These are phyloP conservation scores for Nannoperca australis DNA, from an alignment of 2,797 vertebrate genomes.

Conservation along the genomic window DNA sequence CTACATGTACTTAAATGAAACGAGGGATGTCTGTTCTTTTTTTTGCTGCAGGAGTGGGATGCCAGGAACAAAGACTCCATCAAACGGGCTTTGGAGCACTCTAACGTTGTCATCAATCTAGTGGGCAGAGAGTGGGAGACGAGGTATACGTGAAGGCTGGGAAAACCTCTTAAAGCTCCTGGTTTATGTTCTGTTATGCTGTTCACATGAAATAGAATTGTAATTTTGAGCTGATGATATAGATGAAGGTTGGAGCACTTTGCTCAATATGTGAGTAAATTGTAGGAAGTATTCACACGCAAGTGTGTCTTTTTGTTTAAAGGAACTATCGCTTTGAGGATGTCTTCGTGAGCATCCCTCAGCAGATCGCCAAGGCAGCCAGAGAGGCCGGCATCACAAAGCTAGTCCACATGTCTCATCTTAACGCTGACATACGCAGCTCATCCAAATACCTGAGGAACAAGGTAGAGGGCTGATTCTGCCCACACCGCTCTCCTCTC, in stretches of 20 bases:
- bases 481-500: background rate
- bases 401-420: conserved; percentile 94
- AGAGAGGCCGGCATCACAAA: conserved; percentile 91
- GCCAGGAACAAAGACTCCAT: conserved; percentile 90
- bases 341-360: conserved; percentile 90
- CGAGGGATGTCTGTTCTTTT: background rate
- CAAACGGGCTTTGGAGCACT: conserved; percentile 89
- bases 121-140: conserved; percentile 97
- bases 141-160: conserved; percentile 77
- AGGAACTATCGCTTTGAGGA: conserved; percentile 94
- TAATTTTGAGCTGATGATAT: background rate
- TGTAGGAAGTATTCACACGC: background rate
- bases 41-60: conserved; percentile 91
- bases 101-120: conserved; percentile 96
- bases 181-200: background rate
- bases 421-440: conserved; percentile 94
- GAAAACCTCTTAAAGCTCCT: background rate
- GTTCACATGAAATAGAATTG: background rate
- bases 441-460: conserved; percentile 93
- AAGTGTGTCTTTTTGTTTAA: conserved; percentile 39
- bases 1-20: background rate
- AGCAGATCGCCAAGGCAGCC: conserved; percentile 87
- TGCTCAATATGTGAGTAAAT: background rate
- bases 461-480: conserved; percentile 84
- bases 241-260: background rate